Percentiles rank a stretch among this genome's conserved stretches.
Conservation (phyloP, 2,797 vertebrate species). For the Sebastolobus altivelis region DNA sequence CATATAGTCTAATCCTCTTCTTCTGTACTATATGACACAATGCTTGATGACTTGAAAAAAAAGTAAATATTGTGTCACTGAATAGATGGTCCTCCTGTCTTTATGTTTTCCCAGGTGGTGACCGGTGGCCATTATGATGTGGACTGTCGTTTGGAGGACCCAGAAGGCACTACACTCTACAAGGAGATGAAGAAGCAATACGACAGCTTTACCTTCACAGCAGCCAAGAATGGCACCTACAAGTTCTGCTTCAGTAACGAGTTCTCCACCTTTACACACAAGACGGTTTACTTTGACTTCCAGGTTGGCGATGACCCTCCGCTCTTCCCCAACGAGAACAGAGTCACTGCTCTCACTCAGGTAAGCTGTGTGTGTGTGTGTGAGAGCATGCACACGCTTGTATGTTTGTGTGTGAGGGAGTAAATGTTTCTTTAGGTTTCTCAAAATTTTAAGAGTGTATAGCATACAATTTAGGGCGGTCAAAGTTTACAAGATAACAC, state of each 20-base stretch:
- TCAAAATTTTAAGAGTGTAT: neutral
- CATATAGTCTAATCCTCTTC: no score
- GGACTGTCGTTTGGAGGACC: constrained; percentile 96
- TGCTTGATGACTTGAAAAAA: neutral
- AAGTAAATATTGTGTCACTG: neutral
- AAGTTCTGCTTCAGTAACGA: constrained; percentile 99
- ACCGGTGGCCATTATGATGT: constrained; percentile 99
- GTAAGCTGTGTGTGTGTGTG: constrained; percentile 74
- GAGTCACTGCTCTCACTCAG: constrained; percentile 97
- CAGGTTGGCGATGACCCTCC: constrained; percentile 98
- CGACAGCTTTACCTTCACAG: constrained; percentile 97
- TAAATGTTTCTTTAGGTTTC: neutral
- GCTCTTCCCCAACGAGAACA: constrained; percentile 97
- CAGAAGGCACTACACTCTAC: constrained; percentile 92
- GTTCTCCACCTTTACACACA: constrained; percentile 99
- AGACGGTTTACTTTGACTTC: constrained; percentile 99
- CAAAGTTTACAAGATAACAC: no score
- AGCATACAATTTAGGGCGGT: no score
- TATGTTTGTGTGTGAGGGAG: neutral
- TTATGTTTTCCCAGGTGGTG: constrained; percentile 88
- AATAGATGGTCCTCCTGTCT: neutral
- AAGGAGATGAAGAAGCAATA: constrained; percentile 99
- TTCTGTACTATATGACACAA: neutral
- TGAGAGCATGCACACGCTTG: neutral
- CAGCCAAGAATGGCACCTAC: constrained; percentile 93